Evolutionary conservation across 1,140 invertebrate species (phyloP).

Genomic region (Uloborus diversus): DNA sequence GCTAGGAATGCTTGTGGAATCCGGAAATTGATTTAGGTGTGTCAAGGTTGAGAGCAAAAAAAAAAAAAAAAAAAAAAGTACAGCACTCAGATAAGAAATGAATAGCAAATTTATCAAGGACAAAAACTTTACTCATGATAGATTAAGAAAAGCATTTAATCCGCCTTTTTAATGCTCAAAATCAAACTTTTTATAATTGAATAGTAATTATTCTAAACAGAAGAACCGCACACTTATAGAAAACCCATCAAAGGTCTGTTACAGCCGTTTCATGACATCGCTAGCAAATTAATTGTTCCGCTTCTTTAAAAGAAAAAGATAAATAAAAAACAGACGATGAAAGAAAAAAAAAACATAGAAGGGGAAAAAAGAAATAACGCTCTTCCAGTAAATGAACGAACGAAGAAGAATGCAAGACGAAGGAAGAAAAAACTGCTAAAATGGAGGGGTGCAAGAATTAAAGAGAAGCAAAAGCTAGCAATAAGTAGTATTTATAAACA

Average conservation of each 20-base stretch:
- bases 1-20: too few relatives aligned
- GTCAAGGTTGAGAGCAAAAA: too few relatives aligned
- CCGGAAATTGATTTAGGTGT: too few relatives aligned
- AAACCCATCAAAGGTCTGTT: conserved; percentile 23
- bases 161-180: neutral
- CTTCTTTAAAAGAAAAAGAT: conserved; percentile 34
- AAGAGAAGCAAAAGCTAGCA: conserved; percentile 47
- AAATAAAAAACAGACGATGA: conserved; percentile 37
- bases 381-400: conserved; percentile 5
- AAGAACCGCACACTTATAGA: too few relatives aligned
- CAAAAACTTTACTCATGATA: neutral
- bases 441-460: conserved; percentile 55
- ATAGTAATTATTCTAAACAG: too few relatives aligned
- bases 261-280: conserved; percentile 44
- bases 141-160: neutral
- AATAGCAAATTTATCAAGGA: too few relatives aligned
- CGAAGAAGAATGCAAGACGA: conserved; percentile 4
- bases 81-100: too few relatives aligned
- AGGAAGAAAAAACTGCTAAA: conserved; percentile 31
- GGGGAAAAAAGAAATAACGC: neutral
- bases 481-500: conserved; percentile 56
- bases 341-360: neutral
- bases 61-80: too few relatives aligned
- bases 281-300: conserved; percentile 56
- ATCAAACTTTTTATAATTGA: too few relatives aligned